Evolutionary conservation across 2,113 vertebrate species (phyloP).

Genomic region (Nibea albiflora): DNA sequence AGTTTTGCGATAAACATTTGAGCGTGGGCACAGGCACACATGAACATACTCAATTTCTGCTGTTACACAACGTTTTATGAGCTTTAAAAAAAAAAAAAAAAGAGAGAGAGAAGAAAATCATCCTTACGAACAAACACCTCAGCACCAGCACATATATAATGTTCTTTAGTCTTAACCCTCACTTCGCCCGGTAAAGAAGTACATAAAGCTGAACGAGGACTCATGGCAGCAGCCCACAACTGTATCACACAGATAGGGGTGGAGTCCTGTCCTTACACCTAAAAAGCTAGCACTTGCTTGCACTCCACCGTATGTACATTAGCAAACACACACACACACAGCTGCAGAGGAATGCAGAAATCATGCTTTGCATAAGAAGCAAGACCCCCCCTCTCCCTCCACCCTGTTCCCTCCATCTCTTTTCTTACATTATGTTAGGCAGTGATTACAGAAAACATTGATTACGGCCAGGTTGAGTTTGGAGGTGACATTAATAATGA

Average conservation of each 20-base stretch:
- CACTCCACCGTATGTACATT: neutral
- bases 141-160: neutral
- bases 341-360: neutral
- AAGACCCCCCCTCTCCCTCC: too few species aligned
- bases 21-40: neutral
- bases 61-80: neutral
- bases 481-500: conserved; percentile 18
- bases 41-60: neutral
- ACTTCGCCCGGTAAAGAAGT: too few species aligned
- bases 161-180: neutral
- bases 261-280: too few species aligned
- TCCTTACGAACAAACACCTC: neutral
- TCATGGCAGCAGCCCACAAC: neutral
- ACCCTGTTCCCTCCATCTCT: neutral
- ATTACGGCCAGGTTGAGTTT: conserved; percentile 6
- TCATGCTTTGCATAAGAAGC: conserved; percentile 2
- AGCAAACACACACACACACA: neutral
- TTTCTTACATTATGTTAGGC: neutral
- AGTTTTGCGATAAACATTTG: neutral
- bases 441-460: conserved; percentile 13
- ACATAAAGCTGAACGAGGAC: neutral
- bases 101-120: neutral
- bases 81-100: neutral
- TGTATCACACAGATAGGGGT: neutral
- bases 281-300: neutral